Evolutionary conservation across 2,888 invertebrate species (phyloP).

Genomic region (Palloptera scutellata): DNA sequence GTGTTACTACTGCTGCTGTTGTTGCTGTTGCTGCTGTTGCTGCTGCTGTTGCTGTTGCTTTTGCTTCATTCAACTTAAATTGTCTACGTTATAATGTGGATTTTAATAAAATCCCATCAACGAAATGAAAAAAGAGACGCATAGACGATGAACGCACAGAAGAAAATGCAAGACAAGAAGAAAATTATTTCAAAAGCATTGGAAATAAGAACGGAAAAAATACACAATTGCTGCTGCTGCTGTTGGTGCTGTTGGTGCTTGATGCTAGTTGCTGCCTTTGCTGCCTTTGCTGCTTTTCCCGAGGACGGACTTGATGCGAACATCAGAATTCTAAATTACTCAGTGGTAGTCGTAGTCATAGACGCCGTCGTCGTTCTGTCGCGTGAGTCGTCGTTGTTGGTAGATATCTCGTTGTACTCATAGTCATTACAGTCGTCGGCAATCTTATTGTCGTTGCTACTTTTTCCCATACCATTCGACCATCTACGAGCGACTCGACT

Average conservation of each 20-base stretch:
- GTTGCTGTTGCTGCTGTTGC: neutral
- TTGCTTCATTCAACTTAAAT: neutral
- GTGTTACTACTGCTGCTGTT: too few species aligned
- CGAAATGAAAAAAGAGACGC: constrained; percentile 30
- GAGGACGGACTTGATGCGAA: constrained; percentile 29
- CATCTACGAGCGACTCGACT: too few species aligned
- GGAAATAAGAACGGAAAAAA: constrained; percentile 31
- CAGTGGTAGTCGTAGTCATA: constrained; percentile 24
- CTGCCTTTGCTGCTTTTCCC: constrained; percentile 20
- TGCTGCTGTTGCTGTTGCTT: too few species aligned
- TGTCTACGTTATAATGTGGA: constrained; percentile 16
- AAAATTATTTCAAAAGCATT: constrained; percentile 33
- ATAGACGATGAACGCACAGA: constrained; percentile 20
- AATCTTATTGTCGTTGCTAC: constrained; percentile 31
- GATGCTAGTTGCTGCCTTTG: neutral
- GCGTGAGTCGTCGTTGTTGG: constrained; percentile 35
- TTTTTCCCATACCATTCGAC: constrained; percentile 19
- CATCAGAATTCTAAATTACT: constrained; percentile 34
- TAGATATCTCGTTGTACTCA: constrained; percentile 35
- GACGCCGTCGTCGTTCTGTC: neutral
- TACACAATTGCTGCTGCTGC: constrained; percentile 11
- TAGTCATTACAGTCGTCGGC: constrained; percentile 30
- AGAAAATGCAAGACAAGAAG: constrained; percentile 22
- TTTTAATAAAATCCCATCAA: constrained; percentile 35
- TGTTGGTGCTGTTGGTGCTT: constrained; percentile 9